Evolutionary conservation across 2,113 vertebrate genomes (phyloP).

Genomic region (Eulacestoma nigropectus): DNA sequence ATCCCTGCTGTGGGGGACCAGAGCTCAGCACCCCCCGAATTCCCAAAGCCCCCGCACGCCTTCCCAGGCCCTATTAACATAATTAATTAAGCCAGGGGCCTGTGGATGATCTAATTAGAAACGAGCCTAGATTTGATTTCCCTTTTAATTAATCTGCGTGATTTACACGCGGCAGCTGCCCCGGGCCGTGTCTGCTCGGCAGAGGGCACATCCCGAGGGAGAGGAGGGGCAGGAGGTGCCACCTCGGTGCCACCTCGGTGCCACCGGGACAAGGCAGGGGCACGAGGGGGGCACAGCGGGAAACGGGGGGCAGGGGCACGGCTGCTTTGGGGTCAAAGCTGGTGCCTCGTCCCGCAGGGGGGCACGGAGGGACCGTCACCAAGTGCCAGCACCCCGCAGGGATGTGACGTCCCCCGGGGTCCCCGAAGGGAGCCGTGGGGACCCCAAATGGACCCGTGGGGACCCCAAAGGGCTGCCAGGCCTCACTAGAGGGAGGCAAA

Average conservation of each 20-base stretch:
- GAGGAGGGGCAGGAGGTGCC: too few relatives aligned
- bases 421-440: background rate
- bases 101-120: conserved; percentile 39
- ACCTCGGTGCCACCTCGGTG: background rate
- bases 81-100: conserved; percentile 30
- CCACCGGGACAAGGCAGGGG: rapidly evolving
- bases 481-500: conserved; percentile 55
- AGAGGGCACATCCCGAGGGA: background rate
- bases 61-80: background rate
- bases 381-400: background rate
- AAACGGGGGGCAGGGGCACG: background rate
- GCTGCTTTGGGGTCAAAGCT: background rate
- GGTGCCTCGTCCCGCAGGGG: rapidly evolving
- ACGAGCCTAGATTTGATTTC: conserved; percentile 23
- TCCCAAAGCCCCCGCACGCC: background rate
- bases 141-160: conserved; percentile 52
- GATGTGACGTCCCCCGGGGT: background rate
- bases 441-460: background rate
- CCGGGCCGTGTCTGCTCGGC: background rate
- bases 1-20: rapidly evolving
- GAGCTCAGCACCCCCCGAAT: background rate
- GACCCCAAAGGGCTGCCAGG: background rate
- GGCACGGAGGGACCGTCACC: rapidly evolving
- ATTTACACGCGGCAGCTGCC: background rate
- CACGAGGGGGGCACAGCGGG: rapidly evolving